Base-by-base conservation (phyloP, 1,140 invertebrate species). In the Drosophila tropicalis region DNA sequence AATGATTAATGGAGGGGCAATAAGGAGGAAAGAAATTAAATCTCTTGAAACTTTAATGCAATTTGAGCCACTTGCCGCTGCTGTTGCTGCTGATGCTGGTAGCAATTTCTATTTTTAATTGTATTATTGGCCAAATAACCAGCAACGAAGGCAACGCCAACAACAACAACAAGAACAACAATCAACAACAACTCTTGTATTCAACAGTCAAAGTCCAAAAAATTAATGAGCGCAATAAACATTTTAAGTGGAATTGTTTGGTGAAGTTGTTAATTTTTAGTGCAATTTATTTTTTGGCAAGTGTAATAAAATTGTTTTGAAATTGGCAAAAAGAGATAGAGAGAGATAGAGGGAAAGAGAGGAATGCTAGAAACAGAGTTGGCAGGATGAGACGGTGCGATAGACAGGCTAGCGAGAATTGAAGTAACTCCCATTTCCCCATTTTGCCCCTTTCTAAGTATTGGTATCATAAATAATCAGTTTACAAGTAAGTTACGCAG, bases 231-330 rank as follows among this genome's bases (percentile, higher is more conserved):
- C 84, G 77, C 84, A 84, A 89, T 89, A 89, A 89, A 89, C 84
- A 89, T 89, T 89, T 89, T 89, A 89, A 89, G 84, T 89, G 84
- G 84, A 89, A 89, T 89, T 89, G 84, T 89, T 89, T 89, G 79
- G 84, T 79, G 41, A 89, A 89, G 84, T 89, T 89, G 84, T 89
- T 90, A 89, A 89, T 90, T 89, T 89, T 90, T 89, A 89, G 84
- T 89, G 85, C 85, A 84, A 89, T 89, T 89, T 84, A 89, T 89
- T 70, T 84, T 90, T 79, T 72, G 81, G 85, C 80, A 72, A 79
- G 80, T 75, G 85, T 80, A 80, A 87, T 87, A 84, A 84, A 89
- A 89, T 83, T 81, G 57, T 76, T 77, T 62, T 57, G 63, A 62
- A 85, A 85, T 85, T 78, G 77, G 81, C 70, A 57, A 70, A 51